Evolutionary conservation across 2,113 vertebrate species (phyloP), one percentile per base, ranked within the genome.

Genomic region (Dicentrarchus labrax): DNA sequence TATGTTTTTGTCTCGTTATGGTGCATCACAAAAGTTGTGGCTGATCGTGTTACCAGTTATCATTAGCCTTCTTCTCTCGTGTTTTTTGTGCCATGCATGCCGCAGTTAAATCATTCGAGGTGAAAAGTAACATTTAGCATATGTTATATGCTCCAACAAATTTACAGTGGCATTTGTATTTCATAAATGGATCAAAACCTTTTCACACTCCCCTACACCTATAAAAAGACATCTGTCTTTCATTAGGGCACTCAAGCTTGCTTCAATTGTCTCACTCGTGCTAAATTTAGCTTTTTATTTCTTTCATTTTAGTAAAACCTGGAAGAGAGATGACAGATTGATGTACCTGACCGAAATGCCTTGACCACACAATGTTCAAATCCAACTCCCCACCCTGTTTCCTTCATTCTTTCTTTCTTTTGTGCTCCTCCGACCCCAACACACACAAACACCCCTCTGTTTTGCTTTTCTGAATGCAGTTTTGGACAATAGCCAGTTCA

Each of bases 221-320:
- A 65, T 76, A 51, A 78, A 86, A 86, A 83, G 6, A 76, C 82
- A 82, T 82, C 41, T 91, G 87, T 75, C 61, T 89, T 82, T 77
- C 4, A 7, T 89, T 88, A 81, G 24, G 60, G 57, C 62, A 67
- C 50, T 7, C 16, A 79, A n/a, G 56, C 72, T 45, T 3, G 50
- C 36, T 79, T 84, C 60, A 82, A 10, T 88, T 86, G 74, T 82
- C 50, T 82, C 48, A 10, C 64, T 59, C 1, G 0, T 43, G 53
- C 83, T 90, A 86, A 83, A 90, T 87, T 85, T 88, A 86, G 72
- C 17, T 64, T 83, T 79, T 48, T 72, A 47, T 82, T 75, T 70
- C 38, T 80, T 87, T 84, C n/a, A 41, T 69, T 89, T 84, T 53
- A 48, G 41, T 83, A 56, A 92, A 88, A 83, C 22, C 62, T 70